Evolutionary conservation across 2,888 invertebrate species (phyloP).

Genomic region (Automeris io): DNA sequence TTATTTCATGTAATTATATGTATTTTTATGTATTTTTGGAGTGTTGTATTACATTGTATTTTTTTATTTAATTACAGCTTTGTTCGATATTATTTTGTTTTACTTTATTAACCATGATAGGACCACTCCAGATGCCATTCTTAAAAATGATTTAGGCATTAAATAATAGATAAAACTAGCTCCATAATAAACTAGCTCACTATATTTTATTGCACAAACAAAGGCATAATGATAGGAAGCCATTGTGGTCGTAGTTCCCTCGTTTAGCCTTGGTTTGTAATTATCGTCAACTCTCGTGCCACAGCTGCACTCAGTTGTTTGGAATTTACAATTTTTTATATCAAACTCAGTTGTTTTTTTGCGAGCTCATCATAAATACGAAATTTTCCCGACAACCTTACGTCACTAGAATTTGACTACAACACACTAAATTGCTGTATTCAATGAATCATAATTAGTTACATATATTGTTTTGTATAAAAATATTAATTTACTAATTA

Average conservation of each 20-base stretch:
- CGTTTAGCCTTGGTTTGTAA: slow-evolving; percentile 48
- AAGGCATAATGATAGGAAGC: slow-evolving; percentile 41
- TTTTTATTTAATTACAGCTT: slow-evolving; percentile 19
- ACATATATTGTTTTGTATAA: too few species aligned
- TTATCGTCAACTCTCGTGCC: slow-evolving; percentile 33
- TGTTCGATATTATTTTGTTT: slow-evolving; percentile 19
- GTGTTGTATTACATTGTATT: slow-evolving; percentile 11
- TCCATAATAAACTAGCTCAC: slow-evolving; percentile 18
- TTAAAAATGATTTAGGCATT: not conserved
- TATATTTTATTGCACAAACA: slow-evolving; percentile 25
- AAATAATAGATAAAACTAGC: not conserved
- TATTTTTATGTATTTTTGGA: slow-evolving; percentile 17
- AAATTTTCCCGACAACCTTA: slow-evolving; percentile 1
- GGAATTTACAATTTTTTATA: slow-evolving; percentile 28
- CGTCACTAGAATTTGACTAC: not conserved
- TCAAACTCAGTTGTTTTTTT: slow-evolving; percentile 6
- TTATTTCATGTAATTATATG: slow-evolving; percentile 15
- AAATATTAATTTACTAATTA: too few species aligned
- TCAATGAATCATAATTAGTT: not conserved
- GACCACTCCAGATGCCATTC: not conserved
- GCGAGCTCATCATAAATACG: slow-evolving; percentile 8
- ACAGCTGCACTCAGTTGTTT: slow-evolving; percentile 20
- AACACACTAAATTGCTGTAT: not conserved
- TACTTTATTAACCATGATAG: slow-evolving; percentile 11
- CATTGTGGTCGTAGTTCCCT: slow-evolving; percentile 46